A percentile compares a stretch with the other conserved stretches of the same genome.
phyloP scores from a whole-genome alignment of 35 echinoderm and acorn worm species.

The Stichopus chloronotus region DNA sequence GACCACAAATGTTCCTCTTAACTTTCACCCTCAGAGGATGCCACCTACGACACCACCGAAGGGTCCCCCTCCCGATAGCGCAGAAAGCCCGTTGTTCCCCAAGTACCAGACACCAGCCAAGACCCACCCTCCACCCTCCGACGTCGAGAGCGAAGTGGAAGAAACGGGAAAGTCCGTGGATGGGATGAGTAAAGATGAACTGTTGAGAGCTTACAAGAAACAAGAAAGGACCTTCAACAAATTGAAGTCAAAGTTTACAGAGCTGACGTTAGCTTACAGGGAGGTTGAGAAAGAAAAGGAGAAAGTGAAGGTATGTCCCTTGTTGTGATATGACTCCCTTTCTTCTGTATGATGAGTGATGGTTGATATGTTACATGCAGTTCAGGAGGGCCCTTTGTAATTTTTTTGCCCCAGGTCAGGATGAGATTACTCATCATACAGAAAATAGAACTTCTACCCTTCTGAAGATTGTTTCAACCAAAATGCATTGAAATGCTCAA shows the following conservation, averaged over 20 bases:
- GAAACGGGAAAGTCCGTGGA: constrained; percentile 77
- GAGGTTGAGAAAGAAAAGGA: constrained; percentile 96
- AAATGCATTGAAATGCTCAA: too few species aligned
- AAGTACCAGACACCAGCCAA: constrained; percentile 89
- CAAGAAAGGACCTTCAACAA: constrained; percentile 79
- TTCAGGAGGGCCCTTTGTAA: too few species aligned
- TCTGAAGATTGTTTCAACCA: too few species aligned
- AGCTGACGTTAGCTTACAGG: constrained; percentile 79
- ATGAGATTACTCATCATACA: too few species aligned
- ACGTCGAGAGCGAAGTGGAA: constrained; percentile 96
- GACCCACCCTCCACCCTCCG: constrained; percentile 82
- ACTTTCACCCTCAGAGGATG: neutral
- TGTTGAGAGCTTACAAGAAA: constrained; percentile 74
- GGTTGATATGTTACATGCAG: neutral
- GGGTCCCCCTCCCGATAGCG: neutral
- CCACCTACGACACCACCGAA: constrained; percentile 35
- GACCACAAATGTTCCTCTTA: neutral
- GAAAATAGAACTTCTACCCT: too few species aligned
- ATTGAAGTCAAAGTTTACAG: constrained; percentile 80
- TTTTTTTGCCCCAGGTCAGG: too few species aligned
- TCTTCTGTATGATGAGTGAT: neutral
- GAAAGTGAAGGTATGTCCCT: constrained; percentile 84
- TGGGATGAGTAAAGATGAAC: constrained; percentile 82
- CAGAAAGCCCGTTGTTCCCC: constrained; percentile 90
- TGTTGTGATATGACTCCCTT: neutral